These are phyloP conservation scores for Triplophysa yarkandensis DNA, from an alignment of 2,797 vertebrate species.

Conservation along the genomic window DNA sequence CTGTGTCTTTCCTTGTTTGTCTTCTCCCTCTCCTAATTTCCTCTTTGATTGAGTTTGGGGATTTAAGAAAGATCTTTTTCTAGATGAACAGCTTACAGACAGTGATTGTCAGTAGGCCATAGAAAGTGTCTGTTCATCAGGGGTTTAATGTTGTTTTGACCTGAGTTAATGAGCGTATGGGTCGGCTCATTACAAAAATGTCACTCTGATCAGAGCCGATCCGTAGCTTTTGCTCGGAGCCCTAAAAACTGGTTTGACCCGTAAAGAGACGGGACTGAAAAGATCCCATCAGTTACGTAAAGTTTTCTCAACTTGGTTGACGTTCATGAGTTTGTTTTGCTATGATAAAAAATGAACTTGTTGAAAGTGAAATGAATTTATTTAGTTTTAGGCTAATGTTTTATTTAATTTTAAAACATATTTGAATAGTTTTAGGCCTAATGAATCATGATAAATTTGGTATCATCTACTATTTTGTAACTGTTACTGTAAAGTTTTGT, in stretches of 20 bases:
- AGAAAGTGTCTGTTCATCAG: conserved; percentile 16
- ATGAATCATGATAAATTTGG: too few relatives aligned
- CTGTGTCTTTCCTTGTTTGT: background rate
- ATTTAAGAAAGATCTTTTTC: conserved; percentile 15
- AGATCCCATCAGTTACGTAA: background rate
- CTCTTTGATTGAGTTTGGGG: conserved; percentile 35
- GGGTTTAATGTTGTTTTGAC: conserved; percentile 37
- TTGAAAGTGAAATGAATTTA: background rate
- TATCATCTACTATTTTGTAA: too few relatives aligned
- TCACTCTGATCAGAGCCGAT: conserved; percentile 22
- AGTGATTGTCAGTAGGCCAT: conserved; percentile 37
- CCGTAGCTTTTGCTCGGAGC: background rate
- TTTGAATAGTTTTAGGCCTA: too few relatives aligned
- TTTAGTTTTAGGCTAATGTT: too few relatives aligned
- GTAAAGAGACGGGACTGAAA: background rate
- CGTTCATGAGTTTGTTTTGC: background rate
- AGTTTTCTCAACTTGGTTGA: background rate
- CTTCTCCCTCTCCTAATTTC: conserved; percentile 9
- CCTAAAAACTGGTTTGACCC: background rate
- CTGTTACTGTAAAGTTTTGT: too few relatives aligned
- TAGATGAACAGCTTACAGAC: conserved; percentile 32
- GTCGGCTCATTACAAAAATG: conserved; percentile 41
- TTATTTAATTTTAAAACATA: too few relatives aligned
- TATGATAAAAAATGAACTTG: background rate
- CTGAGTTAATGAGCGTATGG: conserved; percentile 29